Evolutionary conservation across 1,140 invertebrate genomes (phyloP).

Genomic region (Zelostemma sp.): DNA sequence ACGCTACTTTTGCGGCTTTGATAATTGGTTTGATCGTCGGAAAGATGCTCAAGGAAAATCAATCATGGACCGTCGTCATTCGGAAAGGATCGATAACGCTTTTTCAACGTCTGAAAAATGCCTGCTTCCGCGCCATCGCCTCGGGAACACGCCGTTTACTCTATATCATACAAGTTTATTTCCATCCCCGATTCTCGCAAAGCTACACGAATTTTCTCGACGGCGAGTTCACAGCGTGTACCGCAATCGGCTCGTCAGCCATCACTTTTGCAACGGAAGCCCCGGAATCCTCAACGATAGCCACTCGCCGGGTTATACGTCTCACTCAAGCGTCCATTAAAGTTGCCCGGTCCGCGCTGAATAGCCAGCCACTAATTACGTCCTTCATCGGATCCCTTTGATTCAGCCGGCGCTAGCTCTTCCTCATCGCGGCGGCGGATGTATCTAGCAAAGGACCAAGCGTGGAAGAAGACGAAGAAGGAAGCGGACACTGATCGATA

Average conservation of each 20-base stretch:
- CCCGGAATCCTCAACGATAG: background rate
- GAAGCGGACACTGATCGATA: constrained; percentile 56
- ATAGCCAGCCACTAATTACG: constrained; percentile 44
- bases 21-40: too few species aligned
- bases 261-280: background rate
- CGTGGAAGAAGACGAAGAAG: constrained; percentile 2
- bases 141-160: too few species aligned
- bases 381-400: constrained; percentile 25
- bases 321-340: constrained; percentile 18
- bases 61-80: too few species aligned
- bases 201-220: too few species aligned
- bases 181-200: too few species aligned
- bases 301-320: constrained; percentile 2
- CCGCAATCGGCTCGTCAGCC: background rate
- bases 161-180: too few species aligned
- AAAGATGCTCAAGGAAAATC: too few species aligned
- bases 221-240: too few species aligned
- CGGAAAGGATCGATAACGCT: too few species aligned
- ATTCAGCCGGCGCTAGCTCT: constrained; percentile 8
- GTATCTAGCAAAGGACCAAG: constrained; percentile 7
- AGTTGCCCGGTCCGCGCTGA: background rate
- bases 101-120: too few species aligned
- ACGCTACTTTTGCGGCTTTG: too few species aligned
- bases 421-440: background rate
- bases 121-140: too few species aligned